Percentiles rank a stretch among this genome's conserved stretches.
Evolutionary conservation across 2,113 vertebrate species (phyloP).

Genomic region (Galemys pyrenaicus): DNA sequence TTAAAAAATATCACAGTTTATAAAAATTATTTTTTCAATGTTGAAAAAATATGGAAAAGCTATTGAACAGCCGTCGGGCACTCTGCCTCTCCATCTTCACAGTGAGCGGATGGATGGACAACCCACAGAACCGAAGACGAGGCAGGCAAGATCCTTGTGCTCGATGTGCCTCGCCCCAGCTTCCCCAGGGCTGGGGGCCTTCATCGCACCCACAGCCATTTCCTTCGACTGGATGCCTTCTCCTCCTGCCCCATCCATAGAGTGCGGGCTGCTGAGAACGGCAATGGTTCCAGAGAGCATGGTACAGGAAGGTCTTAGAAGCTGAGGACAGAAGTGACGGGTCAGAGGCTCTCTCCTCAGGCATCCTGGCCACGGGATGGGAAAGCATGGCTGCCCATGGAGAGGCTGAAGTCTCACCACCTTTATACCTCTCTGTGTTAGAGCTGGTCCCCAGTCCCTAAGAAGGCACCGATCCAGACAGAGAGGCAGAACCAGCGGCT

Average conservation of each 20-base stretch:
- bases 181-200: background rate
- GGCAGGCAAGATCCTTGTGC: constrained; percentile 57
- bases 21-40: constrained; percentile 78
- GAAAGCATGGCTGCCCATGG: constrained; percentile 39
- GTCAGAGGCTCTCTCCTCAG: background rate
- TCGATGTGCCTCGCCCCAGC: constrained; percentile 27
- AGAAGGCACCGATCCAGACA: constrained; percentile 65
- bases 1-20: constrained; percentile 78
- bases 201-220: background rate
- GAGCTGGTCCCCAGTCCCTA: constrained; percentile 31
- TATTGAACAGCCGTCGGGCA: constrained; percentile 74
- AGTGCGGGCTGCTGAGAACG: constrained; percentile 43
- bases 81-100: constrained; percentile 78
- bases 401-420: constrained; percentile 67
- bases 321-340: background rate
- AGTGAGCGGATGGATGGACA: constrained; percentile 69
- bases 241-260: background rate
- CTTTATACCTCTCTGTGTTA: constrained; percentile 8
- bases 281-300: background rate
- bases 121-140: constrained; percentile 48
- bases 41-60: constrained; percentile 76
- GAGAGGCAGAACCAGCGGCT: constrained; percentile 72
- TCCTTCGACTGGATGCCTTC: background rate
- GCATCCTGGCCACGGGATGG: background rate
- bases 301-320: background rate